Evolutionary conservation across 2,888 invertebrate species (phyloP).

Genomic region (Euclidia mi): DNA sequence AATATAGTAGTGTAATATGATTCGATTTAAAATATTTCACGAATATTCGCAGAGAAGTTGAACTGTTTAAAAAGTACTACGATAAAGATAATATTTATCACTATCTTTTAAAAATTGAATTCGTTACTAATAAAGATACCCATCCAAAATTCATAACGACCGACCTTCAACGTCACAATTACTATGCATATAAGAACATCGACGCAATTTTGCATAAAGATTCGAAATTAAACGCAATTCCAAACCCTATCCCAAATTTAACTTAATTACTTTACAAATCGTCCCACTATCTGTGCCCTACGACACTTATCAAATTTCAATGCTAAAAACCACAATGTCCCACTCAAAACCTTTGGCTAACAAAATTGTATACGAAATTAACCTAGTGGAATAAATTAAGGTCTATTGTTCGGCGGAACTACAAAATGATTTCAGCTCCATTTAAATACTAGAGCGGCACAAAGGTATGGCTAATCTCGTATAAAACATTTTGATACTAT

Average conservation of each 20-base stretch:
- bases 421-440: constrained; percentile 64
- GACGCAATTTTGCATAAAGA: too few species aligned
- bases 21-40: too few species aligned
- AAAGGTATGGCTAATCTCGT: constrained; percentile 45
- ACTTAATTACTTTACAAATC: constrained; percentile 45
- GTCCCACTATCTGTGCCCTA: constrained; percentile 37
- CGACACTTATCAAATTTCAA: constrained; percentile 51
- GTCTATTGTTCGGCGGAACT: constrained; percentile 65
- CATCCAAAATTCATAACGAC: too few species aligned
- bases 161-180: too few species aligned
- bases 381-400: constrained; percentile 73
- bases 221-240: too few species aligned
- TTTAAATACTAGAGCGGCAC: constrained; percentile 62
- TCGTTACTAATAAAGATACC: too few species aligned
- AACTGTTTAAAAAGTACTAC: too few species aligned
- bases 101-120: too few species aligned
- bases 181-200: too few species aligned
- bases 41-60: too few species aligned
- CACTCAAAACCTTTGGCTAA: constrained; percentile 49
- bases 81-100: too few species aligned
- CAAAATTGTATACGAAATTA: constrained; percentile 74
- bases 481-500: constrained; percentile 4
- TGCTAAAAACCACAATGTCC: constrained; percentile 45
- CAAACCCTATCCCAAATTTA: constrained; percentile 8
- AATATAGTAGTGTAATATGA: too few species aligned